phyloP scores from a whole-genome alignment of 2,113 vertebrate genomes.

The Phrynosoma platyrhinos region DNA sequence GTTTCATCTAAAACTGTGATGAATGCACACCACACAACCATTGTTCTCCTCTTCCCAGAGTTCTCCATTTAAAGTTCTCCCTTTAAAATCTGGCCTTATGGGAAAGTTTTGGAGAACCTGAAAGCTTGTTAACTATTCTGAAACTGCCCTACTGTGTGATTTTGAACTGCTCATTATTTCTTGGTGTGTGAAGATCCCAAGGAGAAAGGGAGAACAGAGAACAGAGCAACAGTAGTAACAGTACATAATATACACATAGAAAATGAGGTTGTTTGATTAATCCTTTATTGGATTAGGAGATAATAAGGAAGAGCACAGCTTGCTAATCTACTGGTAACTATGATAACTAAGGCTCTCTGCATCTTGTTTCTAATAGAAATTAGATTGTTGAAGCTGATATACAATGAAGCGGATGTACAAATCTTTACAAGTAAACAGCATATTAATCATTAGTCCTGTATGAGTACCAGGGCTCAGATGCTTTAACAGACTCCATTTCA shows the following conservation, averaged over 20 bases:
- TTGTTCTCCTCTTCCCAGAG: not conserved
- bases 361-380: constrained; percentile 23
- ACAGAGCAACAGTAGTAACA: constrained; percentile 5
- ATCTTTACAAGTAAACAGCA: constrained; percentile 26
- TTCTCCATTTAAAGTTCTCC: not conserved
- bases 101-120: fast-evolving
- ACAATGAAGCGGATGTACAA: constrained; percentile 3
- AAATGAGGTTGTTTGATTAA: not conserved
- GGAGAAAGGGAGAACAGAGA: constrained; percentile 13
- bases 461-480: too few species aligned
- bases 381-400: constrained; percentile 44
- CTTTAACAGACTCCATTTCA: constrained; percentile 8
- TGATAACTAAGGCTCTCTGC: not conserved
- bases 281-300: constrained; percentile 29
- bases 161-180: not conserved
- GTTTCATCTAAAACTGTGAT: not conserved
- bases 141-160: not conserved
- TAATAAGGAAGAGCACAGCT: fast-evolving
- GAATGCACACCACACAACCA: not conserved
- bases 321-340: not conserved
- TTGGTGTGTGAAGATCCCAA: not conserved
- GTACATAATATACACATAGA: constrained; percentile 14
- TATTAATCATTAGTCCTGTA: not conserved
- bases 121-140: not conserved
- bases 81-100: not conserved